Conservation (phyloP, 2,888 invertebrate genomes). For the Chymomyza amoena region DNA sequence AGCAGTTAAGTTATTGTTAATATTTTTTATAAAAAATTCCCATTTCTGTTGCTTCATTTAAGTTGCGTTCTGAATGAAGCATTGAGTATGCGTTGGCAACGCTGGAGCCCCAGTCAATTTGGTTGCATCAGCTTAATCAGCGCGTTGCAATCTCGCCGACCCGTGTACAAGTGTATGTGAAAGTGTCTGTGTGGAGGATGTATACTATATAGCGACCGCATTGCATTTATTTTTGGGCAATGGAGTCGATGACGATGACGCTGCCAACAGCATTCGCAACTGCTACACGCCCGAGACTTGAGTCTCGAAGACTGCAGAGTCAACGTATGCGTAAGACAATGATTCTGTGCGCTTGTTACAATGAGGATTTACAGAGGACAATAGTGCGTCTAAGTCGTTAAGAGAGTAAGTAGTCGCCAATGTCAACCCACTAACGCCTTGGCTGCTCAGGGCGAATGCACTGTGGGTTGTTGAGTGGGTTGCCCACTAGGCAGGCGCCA, state of each 20-base stretch:
- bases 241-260: neutral
- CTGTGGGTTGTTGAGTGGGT: neutral
- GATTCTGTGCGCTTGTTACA: conserved; percentile 78
- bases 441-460: conserved; percentile 12
- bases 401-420: conserved; percentile 6
- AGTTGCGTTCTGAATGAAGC: neutral
- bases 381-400: conserved; percentile 77
- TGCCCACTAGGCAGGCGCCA: too few species aligned
- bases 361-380: conserved; percentile 79
- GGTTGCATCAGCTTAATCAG: conserved; percentile 44
- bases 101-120: conserved; percentile 19
- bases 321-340: conserved; percentile 67
- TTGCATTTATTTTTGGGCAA: conserved; percentile 66
- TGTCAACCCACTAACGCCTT: conserved; percentile 25
- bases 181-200: conserved; percentile 34
- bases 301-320: conserved; percentile 15
- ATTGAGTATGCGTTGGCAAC: neutral
- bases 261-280: conserved; percentile 19
- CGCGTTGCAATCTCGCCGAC: conserved; percentile 53
- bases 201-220: conserved; percentile 27
- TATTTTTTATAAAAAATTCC: neutral
- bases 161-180: conserved; percentile 4
- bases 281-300: conserved; percentile 40
- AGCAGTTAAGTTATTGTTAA: neutral
- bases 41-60: neutral